A percentile compares a stretch with the other conserved stretches of the same genome.
Evolutionary conservation across 1,140 invertebrate genomes (phyloP).

Genomic region (Onthophagus taurus): DNA sequence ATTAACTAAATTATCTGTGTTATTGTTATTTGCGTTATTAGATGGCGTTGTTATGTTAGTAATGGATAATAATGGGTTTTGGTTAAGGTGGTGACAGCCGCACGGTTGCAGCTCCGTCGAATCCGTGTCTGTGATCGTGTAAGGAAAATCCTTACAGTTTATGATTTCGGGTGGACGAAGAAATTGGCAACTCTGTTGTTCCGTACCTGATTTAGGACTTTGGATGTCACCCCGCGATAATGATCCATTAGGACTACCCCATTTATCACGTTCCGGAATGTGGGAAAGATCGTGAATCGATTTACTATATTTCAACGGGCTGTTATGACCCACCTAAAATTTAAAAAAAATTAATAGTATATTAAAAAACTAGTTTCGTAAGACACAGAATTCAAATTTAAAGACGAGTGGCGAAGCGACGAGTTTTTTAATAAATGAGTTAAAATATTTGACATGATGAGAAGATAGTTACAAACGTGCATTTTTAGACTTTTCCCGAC

Average conservation of each 20-base stretch:
- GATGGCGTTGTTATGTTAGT: no score
- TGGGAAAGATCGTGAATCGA: conserved; percentile 66
- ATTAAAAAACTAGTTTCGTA: conserved; percentile 4
- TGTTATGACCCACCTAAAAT: conserved; percentile 60
- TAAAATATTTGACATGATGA: no score
- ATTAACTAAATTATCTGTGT: no score
- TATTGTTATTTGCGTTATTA: no score
- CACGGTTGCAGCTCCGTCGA: conserved; percentile 31
- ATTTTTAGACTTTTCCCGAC: no score
- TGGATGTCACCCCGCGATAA: no score
- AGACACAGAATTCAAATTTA: no score
- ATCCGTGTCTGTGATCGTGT: conserved; percentile 13
- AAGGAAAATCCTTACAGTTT: conserved; percentile 12
- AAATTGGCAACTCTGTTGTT: neutral
- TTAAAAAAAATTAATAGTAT: conserved; percentile 12
- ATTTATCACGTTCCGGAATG: conserved; percentile 46
- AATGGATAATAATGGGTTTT: no score
- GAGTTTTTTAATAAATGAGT: no score
- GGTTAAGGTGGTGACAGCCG: conserved; percentile 35
- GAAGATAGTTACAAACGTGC: no score
- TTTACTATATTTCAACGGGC: conserved; percentile 71
- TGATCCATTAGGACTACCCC: no score
- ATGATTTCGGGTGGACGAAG: conserved; percentile 1
- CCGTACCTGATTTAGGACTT: conserved; percentile 31
- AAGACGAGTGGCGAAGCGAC: no score